These are phyloP conservation scores for Aythya baeri DNA, from an alignment of 2,113 vertebrate species.

Conservation along the genomic window DNA sequence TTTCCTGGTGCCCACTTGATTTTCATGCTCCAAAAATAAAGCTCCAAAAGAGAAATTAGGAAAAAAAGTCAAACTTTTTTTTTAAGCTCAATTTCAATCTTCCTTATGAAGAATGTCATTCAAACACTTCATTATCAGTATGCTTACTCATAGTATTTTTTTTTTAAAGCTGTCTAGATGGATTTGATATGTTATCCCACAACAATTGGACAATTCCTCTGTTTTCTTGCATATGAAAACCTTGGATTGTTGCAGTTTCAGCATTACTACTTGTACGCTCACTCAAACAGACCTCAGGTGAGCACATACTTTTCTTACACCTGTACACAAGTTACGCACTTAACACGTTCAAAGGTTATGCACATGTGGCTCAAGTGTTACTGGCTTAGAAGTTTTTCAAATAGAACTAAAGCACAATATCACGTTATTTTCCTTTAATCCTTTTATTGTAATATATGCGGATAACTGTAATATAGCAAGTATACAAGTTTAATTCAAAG, in stretches of 20 bases:
- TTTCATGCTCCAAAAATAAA: slow-evolving; percentile 8
- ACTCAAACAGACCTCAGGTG: neutral
- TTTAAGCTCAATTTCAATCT: neutral
- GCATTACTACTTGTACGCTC: neutral
- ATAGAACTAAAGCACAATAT: neutral
- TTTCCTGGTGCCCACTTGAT: neutral
- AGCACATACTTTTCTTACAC: neutral
- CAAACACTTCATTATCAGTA: neutral
- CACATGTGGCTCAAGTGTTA: neutral
- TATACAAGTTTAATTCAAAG: neutral
- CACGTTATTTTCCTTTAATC: neutral
- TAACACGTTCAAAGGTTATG: neutral
- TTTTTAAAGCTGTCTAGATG: neutral
- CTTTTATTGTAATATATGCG: neutral
- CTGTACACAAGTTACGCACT: neutral
- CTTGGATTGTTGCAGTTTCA: neutral
- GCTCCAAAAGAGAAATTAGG: neutral
- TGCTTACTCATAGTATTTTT: neutral
- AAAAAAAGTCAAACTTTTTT: neutral
- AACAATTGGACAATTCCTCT: neutral
- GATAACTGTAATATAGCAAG: neutral
- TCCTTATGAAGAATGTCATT: neutral
- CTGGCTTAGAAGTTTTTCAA: neutral
- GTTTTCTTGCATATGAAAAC: neutral
- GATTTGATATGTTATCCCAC: neutral